A percentile compares a stretch with the other conserved stretches of the same genome.
phyloP scores from a whole-genome alignment of 2,888 invertebrate genomes.

The Sminthurinus aureus region DNA sequence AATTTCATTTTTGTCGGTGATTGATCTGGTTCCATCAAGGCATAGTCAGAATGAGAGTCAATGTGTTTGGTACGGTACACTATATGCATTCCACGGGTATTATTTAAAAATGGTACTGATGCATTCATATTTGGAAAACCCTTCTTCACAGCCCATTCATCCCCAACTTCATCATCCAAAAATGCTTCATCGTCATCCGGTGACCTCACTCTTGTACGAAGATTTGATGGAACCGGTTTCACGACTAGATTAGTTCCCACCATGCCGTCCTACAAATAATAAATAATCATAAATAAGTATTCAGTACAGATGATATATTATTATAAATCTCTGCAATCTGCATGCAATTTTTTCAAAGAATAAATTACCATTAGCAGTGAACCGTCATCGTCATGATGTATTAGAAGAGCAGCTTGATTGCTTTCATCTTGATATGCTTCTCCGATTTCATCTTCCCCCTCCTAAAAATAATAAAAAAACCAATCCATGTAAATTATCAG shows the following conservation, averaged over 20 bases:
- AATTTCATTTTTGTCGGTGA: constrained; percentile 25
- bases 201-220: constrained; percentile 63
- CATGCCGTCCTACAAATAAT: constrained; percentile 79
- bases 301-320: not conserved
- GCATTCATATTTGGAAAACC: constrained; percentile 60
- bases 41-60: constrained; percentile 59
- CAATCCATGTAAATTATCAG: not conserved
- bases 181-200: constrained; percentile 74
- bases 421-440: constrained; percentile 87
- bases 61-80: constrained; percentile 58
- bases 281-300: constrained; percentile 4
- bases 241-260: constrained; percentile 89
- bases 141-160: constrained; percentile 60
- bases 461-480: constrained; percentile 65
- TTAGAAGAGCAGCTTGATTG: constrained; percentile 85
- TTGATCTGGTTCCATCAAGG: constrained; percentile 59
- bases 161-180: constrained; percentile 68
- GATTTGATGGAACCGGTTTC: constrained; percentile 80
- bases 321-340: not conserved
- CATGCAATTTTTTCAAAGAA: not conserved
- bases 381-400: constrained; percentile 81
- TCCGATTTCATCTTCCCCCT: constrained; percentile 75
- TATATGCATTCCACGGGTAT: constrained; percentile 59
- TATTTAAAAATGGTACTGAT: constrained; percentile 56
- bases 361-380: constrained; percentile 80